phyloP scores from a whole-genome alignment of 2,113 vertebrate species.

The Thalassoma bifasciatum region DNA sequence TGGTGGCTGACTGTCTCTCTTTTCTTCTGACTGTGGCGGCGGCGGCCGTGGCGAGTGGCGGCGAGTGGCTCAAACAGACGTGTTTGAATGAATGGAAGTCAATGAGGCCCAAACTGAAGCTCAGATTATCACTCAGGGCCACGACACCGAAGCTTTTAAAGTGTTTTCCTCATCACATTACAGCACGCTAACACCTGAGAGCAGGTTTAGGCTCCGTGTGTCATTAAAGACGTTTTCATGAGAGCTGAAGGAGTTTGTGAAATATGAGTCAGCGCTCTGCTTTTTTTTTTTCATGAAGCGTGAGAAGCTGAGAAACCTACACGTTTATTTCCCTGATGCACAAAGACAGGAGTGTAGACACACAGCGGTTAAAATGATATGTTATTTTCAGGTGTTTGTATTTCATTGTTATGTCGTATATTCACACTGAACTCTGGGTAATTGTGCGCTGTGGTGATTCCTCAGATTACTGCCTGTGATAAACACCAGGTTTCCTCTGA shows the following conservation, averaged over 20 bases:
- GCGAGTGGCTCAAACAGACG: background rate
- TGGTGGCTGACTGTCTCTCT: constrained; percentile 10
- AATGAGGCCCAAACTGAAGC: constrained; percentile 21
- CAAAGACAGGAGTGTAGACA: background rate
- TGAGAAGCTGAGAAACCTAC: background rate
- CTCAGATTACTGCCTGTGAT: too few relatives aligned
- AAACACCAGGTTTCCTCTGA: too few relatives aligned
- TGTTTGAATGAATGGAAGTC: constrained; percentile 23
- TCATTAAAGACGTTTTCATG: background rate
- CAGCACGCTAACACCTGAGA: background rate
- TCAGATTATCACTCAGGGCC: constrained; percentile 32
- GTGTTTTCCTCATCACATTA: background rate
- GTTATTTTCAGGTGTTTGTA: too few relatives aligned
- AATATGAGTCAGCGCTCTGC: background rate
- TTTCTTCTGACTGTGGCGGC: too few relatives aligned
- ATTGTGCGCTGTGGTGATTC: too few relatives aligned
- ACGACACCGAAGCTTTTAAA: background rate
- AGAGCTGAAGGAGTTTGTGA: background rate
- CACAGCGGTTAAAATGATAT: background rate
- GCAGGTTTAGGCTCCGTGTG: background rate
- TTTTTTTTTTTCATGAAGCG: background rate
- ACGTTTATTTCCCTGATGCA: background rate
- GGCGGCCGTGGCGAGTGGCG: background rate
- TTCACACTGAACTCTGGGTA: too few relatives aligned
- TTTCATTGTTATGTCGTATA: too few relatives aligned